Evolutionary conservation across 2,113 vertebrate species (phyloP).

Genomic region (Smithornis capensis): DNA sequence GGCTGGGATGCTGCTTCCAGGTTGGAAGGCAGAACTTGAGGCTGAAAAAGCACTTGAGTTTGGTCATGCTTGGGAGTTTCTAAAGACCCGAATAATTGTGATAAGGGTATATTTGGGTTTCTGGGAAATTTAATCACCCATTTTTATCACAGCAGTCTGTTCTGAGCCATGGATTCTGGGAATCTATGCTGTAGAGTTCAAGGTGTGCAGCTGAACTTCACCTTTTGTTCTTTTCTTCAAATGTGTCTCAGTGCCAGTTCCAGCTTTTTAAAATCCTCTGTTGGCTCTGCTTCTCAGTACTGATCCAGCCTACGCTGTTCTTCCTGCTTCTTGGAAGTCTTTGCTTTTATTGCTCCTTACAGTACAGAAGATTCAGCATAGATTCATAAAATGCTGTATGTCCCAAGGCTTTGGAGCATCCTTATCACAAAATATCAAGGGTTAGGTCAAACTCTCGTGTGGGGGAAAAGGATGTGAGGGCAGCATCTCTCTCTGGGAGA

Average conservation of each 20-base stretch:
- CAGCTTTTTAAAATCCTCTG: conserved; percentile 36
- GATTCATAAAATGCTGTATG: not conserved
- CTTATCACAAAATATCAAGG: not conserved
- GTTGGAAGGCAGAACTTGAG: not conserved
- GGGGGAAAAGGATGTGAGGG: not conserved
- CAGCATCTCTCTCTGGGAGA: not conserved
- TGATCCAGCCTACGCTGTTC: conserved; percentile 43
- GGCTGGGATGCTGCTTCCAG: not conserved
- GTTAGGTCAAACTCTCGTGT: not conserved
- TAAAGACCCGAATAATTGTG: not conserved
- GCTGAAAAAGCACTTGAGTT: not conserved
- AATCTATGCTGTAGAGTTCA: conserved; percentile 28
- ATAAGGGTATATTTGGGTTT: conserved; percentile 23
- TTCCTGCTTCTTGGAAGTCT: conserved; percentile 60
- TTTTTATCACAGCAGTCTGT: not conserved
- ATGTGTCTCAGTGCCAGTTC: conserved; percentile 30
- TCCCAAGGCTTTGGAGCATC: not conserved
- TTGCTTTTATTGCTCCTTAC: conserved; percentile 16
- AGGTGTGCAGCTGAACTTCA: conserved; percentile 61
- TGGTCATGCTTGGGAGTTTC: not conserved
- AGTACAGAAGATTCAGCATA: not conserved
- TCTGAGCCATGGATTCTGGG: conserved; percentile 14
- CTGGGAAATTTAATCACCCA: not conserved
- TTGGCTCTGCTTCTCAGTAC: conserved; percentile 32
- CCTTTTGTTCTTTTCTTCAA: conserved; percentile 60